phyloP scores from a whole-genome alignment of 2,797 vertebrate genomes.

The Cetoscarus ocellatus region DNA sequence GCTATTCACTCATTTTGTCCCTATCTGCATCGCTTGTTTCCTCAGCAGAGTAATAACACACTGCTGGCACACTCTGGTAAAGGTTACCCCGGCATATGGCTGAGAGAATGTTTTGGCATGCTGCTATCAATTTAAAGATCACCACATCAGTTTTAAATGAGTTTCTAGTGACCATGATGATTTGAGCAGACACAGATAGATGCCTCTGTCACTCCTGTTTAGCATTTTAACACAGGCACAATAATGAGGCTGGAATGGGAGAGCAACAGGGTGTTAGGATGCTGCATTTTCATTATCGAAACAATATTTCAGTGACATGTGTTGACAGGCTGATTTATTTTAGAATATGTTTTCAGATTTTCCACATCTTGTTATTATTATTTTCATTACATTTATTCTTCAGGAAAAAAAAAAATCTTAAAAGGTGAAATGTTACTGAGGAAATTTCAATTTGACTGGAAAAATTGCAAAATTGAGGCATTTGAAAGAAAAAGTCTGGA shows the following conservation, averaged over 20 bases:
- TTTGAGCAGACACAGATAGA: conserved; percentile 53
- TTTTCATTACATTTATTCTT: too few relatives aligned
- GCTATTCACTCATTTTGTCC: conserved; percentile 38
- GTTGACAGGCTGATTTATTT: conserved; percentile 13
- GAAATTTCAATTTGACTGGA: too few relatives aligned
- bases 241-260: conserved; percentile 36
- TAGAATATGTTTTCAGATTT: too few relatives aligned
- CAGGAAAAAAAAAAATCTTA: too few relatives aligned
- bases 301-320: conserved; percentile 9
- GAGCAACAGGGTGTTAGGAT: conserved; percentile 29
- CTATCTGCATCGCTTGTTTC: conserved; percentile 41
- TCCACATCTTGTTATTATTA: not conserved
- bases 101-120: conserved; percentile 35
- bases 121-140: conserved; percentile 58
- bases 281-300: conserved; percentile 23
- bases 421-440: too few relatives aligned
- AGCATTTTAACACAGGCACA: conserved; percentile 36
- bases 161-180: conserved; percentile 58
- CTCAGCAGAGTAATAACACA: conserved; percentile 38
- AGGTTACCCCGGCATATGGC: conserved; percentile 54
- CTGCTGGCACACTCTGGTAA: conserved; percentile 39
- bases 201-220: conserved; percentile 62
- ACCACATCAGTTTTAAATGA: conserved; percentile 58
- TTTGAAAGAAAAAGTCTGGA: too few relatives aligned
- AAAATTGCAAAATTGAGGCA: too few relatives aligned